These are phyloP conservation scores for Onchidella celtica DNA, from an alignment of 2,888 invertebrate species.

Conservation along the genomic window DNA sequence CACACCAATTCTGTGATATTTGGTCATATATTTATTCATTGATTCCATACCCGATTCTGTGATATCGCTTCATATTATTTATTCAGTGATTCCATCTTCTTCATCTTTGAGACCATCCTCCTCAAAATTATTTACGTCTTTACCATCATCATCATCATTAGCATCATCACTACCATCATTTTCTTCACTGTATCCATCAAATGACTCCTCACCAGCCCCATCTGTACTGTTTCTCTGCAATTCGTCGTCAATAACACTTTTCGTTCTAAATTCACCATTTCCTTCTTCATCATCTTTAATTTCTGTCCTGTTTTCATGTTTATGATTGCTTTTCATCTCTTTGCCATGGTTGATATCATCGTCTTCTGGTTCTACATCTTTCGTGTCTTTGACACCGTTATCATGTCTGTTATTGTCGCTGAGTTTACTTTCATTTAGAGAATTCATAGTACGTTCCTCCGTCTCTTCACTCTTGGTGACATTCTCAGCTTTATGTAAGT, in stretches of 20 bases:
- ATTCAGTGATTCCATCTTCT: background rate
- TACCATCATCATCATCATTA: background rate
- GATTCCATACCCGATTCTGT: no score
- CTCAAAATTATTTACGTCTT: background rate
- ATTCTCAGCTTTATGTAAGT: background rate
- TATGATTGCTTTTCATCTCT: no score
- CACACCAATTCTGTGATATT: no score
- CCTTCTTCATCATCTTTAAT: background rate
- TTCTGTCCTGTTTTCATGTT: background rate
- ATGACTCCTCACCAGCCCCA: no score
- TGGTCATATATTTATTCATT: no score
- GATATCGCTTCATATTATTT: no score
- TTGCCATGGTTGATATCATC: no score
- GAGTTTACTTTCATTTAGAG: no score
- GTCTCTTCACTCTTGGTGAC: background rate
- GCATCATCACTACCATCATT: background rate
- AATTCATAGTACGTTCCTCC: no score
- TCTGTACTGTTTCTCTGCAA: no score
- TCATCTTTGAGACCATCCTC: background rate
- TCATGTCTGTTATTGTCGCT: no score
- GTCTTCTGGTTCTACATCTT: background rate
- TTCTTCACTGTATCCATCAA: background rate
- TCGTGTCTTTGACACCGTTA: background rate
- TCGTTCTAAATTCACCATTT: background rate
- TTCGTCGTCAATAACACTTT: background rate